Evolutionary conservation across 2,113 vertebrate genomes (phyloP), one percentile per base, ranked within the genome.

Genomic region (Anser cygnoides): DNA sequence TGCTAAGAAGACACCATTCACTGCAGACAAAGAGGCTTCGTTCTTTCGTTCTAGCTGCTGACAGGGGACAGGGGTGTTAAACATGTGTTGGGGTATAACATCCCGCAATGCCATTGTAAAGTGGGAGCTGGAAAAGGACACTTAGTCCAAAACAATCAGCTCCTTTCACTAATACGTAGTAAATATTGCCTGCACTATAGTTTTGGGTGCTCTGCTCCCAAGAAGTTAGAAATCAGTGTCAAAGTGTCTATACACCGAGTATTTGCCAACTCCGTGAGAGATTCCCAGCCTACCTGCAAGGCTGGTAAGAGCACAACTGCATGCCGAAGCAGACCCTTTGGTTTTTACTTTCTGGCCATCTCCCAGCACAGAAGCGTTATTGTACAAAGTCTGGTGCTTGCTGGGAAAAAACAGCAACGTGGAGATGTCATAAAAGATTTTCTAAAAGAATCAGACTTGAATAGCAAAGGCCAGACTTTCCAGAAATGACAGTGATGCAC

Each of bases 131-230:
- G 85, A 55, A 63, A 33, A 49, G 62, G 84, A 57, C 35, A 52
- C 12, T 10, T 20, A 54, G 29, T 54, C 7, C 35, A 33, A 23
- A 43, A 94, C 93, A 96, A 96, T 59, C 82, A 93, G 43, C 57
- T 41, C 70, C 87, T 89, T 97, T 96, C 88, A 83, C n/a, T 59
- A 19, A 59, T 46, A 70, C 65, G 90, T 44, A 90, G 63, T 10
- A 73, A 71, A 31, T 35, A 46, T 84, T 74, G 76, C 88, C 79
- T 74, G 59, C 54, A 46, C 70, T 55, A 12, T 3, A 44, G 21
- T 76, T 65, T 68, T 93, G 95, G 82, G 83, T 62, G 84, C 49
- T 95, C 85, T 67, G 73, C 71, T 96, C 81, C 87, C 68, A n/a
- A 90, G 84, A 80, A 41, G 5, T 11, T 78, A 70, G 29, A 44